Base-by-base conservation (phyloP, 2,113 vertebrate genomes). In the Crotalus helleri region DNA sequence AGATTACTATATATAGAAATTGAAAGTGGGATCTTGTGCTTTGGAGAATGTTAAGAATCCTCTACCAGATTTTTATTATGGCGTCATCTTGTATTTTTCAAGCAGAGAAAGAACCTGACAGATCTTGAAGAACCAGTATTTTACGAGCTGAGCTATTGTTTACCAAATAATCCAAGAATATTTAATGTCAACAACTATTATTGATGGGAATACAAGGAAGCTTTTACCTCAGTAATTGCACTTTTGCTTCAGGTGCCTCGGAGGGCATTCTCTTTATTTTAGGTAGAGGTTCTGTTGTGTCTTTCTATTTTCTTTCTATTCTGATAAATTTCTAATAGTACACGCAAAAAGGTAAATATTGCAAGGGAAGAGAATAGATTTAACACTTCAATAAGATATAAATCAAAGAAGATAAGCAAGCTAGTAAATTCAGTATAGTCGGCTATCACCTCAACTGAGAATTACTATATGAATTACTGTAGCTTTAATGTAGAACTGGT, bases 91-190 rank as follows among this genome's bases (percentile, higher is more conserved):
- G 95, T 91, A 92, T 92, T 92, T 91, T 95, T 94, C 58, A 81
- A 81, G 19, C 19, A 44, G 17, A 39, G 74, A 44, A 81, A 44
- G 17, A 81, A 81, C 7, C 17, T 81, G 33, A 81, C 11, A 92
- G 51, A 91, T 93, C 57, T 8, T 93, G 69, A 91, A 92, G 95
- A 59, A 89, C 89, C 24, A 92, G 90, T 96, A 95, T 96, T 94
- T 64, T 93, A 91, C 92, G 93, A 86, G 92, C 91, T 92, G 91
- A 93, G 94, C 91, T 23, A 87, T 89, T 97, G 95, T 97, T 97
- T 97, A 96, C 94, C 94, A 97, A 97, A 97, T 95, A 96, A 92
- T 92, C 54, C 46, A 92, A 74, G 93, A 95, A 92, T 87, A 55
- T 59, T 91, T 95, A 93, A 93, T 91, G 89, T 95, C 91, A 95